Conservation (phyloP, 2,797 vertebrate genomes). For the Chrosomus eos region DNA sequence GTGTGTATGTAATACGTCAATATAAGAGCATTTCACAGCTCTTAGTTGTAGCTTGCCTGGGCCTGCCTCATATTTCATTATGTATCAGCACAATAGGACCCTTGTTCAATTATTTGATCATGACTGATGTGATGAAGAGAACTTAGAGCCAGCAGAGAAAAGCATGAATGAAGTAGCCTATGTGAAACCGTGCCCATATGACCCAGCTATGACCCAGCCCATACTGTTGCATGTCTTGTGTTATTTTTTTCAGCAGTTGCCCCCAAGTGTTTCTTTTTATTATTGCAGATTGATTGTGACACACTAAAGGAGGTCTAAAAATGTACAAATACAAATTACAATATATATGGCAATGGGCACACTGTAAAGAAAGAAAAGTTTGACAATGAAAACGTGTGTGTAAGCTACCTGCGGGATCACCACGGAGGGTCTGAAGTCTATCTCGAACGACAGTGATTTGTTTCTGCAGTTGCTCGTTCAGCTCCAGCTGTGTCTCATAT, state of each 20-base stretch:
- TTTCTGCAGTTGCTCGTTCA: slow-evolving; percentile 85
- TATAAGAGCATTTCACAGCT: background rate
- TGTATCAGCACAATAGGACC: background rate
- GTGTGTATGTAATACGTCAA: background rate
- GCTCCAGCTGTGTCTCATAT: slow-evolving; percentile 85
- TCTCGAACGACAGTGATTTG: slow-evolving; percentile 80
- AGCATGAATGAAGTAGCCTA: background rate
- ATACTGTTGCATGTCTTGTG: background rate
- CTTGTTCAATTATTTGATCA: slow-evolving; percentile 1
- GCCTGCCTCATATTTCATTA: slow-evolving; percentile 6
- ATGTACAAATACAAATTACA: background rate
- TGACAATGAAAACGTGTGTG: too few species aligned
- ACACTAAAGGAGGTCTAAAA: background rate
- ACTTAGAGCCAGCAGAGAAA: background rate
- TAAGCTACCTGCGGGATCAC: slow-evolving; percentile 79
- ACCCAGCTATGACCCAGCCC: background rate
- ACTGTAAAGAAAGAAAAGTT: background rate
- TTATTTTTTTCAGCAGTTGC: background rate
- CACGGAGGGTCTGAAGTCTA: slow-evolving; percentile 79
- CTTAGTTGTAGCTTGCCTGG: background rate
- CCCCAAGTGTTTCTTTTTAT: background rate
- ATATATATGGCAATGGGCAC: background rate
- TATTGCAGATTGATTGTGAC: background rate
- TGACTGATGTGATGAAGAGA: background rate
- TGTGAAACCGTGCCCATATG: background rate